Evolutionary conservation across 2,113 vertebrate genomes (phyloP), one percentile per base, ranked within the genome.

Genomic region (Rhea pennata): DNA sequence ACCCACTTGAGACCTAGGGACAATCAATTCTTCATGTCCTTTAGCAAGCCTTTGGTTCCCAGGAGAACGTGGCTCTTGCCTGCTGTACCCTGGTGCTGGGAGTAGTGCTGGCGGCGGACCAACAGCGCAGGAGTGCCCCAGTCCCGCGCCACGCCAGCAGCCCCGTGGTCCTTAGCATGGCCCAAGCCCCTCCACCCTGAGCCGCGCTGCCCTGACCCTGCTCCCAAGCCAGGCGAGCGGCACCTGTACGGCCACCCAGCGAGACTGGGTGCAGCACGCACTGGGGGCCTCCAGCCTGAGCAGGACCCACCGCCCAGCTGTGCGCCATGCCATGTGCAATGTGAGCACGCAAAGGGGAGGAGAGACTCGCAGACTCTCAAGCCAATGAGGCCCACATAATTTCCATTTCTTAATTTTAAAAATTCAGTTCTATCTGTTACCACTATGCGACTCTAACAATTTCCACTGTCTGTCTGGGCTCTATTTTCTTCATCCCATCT

Each of bases 181-280:
- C 58, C 31, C 20, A 10, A 33, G 51, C 5, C 2, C 10, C n/a
- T 16, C 40, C 5, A 22, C 3, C 1, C 40, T 6, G 31, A 40
- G 23, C 40, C 33, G 1, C 59, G 58, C 48, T 83, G 66, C 59
- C 31, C 14, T 11, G 10, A 54, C 29, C 40, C 54, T 80, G 62
- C 23, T 33, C 39, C 12, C 5, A 17, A 15, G 58, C 2, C 0
- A 51, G n/a, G n/a, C 53, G 12, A 39, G 58, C 0, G 0, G 51
- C 26, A 22, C n/a, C 36, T n/a, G 26, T 65, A 58, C 26, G 50
- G 53, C 53, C 0, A 0, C 22, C 16, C 65, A 11, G 8, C 3
- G 36, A 24, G 27, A 61, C 72, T 48, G 33, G 2, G 0, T 12
- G 53, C 31, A 27, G 14, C 5, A 1, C 2, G 42, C 50, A 31